Base-by-base conservation (phyloP, 1,140 invertebrate genomes). In the Apis laboriosa region DNA sequence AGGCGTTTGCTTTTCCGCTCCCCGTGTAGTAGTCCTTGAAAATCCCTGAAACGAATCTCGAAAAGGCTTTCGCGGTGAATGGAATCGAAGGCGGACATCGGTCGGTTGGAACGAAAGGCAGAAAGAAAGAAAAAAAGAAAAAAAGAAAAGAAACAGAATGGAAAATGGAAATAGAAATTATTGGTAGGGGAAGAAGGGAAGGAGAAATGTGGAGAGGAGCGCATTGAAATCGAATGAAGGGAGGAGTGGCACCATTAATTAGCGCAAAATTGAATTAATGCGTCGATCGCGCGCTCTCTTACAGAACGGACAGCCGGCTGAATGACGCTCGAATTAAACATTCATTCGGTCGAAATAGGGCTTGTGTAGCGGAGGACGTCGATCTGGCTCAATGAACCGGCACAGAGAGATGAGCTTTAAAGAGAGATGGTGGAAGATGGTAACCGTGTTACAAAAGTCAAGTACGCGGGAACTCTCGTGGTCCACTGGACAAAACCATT, bases 401-500 rank as follows among this genome's bases (percentile, higher is more conserved):
- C 55, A 63, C 8, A 66, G 43, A 28, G n/a, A 63, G 63, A 43
- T n/a, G n/a, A 13, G 64, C 58, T 28, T n/a, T 17, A n/a, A 21
- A 85, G 71, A 70, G 56, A 77, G 71, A 71, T 15, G 61, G 58
- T 74, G 58, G 21, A 49, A 51, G 68, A 60, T 53, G 51, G 70
- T 87, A 84, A 90, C 64, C 67, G 77, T 84, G 83, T 86, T 87
- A 84, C 71, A 68, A 80, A 76, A 90, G 89, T 90, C 89, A 88
- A 90, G 90, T 83, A 84, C 68, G 77, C 80, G 82, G 43, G 75
- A 74, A 74, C 79, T 79, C 86, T 88, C 84, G 79, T 84, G 83
- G 83, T 73, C 74, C 70, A 89, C 88, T 85, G 84, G 81, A 72
- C 78, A 67, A 84, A 83, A 90, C 88, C 90, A 91, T 91, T 92